Conservation (phyloP, 2,113 vertebrate genomes). For the Mormyrus iriodes region DNA sequence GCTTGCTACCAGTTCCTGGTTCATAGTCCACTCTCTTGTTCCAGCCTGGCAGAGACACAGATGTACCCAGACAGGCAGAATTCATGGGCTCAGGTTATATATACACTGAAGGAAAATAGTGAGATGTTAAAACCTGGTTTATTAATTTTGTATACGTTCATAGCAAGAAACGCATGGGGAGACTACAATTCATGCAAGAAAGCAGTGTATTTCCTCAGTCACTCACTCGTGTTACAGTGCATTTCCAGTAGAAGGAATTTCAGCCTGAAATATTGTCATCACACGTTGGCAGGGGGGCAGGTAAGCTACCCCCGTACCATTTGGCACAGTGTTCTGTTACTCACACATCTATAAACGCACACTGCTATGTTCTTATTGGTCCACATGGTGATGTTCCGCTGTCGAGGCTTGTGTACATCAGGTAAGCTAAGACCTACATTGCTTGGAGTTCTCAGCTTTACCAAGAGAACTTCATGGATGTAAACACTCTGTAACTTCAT, state of each 20-base stretch:
- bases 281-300: not conserved
- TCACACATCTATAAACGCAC: not conserved
- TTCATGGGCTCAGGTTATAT: not conserved
- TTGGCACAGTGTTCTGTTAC: not conserved
- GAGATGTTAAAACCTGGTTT: not conserved
- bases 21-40: conserved; percentile 85
- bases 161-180: not conserved
- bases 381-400: not conserved
- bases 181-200: not conserved
- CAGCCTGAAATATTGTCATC: not conserved
- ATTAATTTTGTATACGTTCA: not conserved
- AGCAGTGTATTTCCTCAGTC: not conserved
- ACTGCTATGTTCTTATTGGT: not conserved
- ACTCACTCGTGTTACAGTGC: not conserved
- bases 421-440: not conserved
- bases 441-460: not conserved
- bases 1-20: conserved; percentile 81
- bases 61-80: not conserved
- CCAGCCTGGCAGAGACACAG: conserved; percentile 69
- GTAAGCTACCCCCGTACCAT: not conserved
- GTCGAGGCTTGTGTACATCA: not conserved
- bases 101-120: not conserved
- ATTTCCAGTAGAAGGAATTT: not conserved
- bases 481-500: too few relatives aligned
- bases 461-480: not conserved